Conservation (phyloP, 1,140 invertebrate genomes). For the Daktulosphaira vitifoliae region DNA sequence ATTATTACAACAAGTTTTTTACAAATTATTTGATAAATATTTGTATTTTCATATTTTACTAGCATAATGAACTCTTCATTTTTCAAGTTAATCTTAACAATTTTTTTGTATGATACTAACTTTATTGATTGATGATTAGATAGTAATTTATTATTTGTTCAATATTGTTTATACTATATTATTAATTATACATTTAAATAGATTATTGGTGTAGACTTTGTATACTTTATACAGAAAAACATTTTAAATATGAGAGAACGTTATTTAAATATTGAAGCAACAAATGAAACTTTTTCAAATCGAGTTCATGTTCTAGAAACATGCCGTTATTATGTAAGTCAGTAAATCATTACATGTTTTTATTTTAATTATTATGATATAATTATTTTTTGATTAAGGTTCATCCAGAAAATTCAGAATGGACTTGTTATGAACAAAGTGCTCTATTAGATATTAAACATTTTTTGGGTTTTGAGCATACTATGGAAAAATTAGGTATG, state of each 20-base stretch:
- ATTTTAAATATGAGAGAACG: slow-evolving; percentile 68
- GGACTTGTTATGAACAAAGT: slow-evolving; percentile 95
- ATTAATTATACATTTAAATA: slow-evolving; percentile 48
- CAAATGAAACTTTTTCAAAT: slow-evolving; percentile 84
- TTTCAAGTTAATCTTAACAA: too few species aligned
- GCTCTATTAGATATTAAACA: slow-evolving; percentile 91
- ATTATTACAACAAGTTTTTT: neutral
- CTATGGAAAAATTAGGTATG: slow-evolving; percentile 93
- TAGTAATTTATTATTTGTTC: neutral
- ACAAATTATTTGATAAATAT: neutral
- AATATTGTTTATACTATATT: too few species aligned
- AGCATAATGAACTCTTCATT: too few species aligned
- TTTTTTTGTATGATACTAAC: neutral
- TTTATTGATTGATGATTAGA: neutral
- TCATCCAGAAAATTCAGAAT: slow-evolving; percentile 86
- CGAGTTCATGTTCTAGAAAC: slow-evolving; percentile 83
- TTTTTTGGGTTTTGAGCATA: slow-evolving; percentile 92
- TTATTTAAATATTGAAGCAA: slow-evolving; percentile 82
- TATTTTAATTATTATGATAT: neutral
- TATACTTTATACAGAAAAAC: slow-evolving; percentile 91
- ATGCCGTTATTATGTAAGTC: slow-evolving; percentile 84
- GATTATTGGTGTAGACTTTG: slow-evolving; percentile 88
- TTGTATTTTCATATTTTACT: too few species aligned
- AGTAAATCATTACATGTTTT: neutral
- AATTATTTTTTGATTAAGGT: slow-evolving; percentile 51